Base-by-base conservation (phyloP, 2,797 vertebrate species). In the Cuniculus paca region DNA sequence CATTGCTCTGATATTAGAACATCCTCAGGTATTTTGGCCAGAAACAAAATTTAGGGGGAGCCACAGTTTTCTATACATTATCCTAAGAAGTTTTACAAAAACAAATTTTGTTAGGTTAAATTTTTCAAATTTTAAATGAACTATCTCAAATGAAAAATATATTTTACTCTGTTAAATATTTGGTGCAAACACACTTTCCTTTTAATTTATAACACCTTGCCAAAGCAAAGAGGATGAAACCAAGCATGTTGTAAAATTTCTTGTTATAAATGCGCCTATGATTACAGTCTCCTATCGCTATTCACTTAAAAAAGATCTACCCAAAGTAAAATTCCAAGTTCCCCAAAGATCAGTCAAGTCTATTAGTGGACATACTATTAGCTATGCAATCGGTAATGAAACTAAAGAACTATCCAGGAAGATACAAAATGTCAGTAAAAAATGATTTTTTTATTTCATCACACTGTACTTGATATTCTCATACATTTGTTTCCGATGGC, bases 181-280 rank as follows among this genome's bases (percentile, higher is more conserved):
- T 11, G 26, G 78, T 22, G 77, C 2, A 79, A 39, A 12, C 22
- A 14, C 34, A n/a, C 70, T 88, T 91, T 86, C 68, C 45, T 95
- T 88, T 75, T 85, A 95, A 52, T 50, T 61, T 86, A 81, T 31
- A 75, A 14, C 2, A 60, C 16, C 26, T 28, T 92, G 63, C 3
- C 94, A 94, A 85, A 52, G 31, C 48, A 88, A 5, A 75, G 93
- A 91, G 34, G 17, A 96, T 85, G 54, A 96, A 85, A 74, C 22
- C 17, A 82, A 70, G 50, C 81, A 79, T 70, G 24, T 0, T 34
- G 24, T n/a, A 83, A 90, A 58, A 42, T n/a, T 17, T 83, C 13
- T n/a, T 84, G 48, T 60, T 36, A 45, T 39, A 82, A 93, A 63
- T 65, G 88, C 16, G 56, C 3, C 2, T 60, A 19, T 26, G 26